Evolutionary conservation across 2,797 vertebrate genomes (phyloP).

Genomic region (Hylomyscus alleni): DNA sequence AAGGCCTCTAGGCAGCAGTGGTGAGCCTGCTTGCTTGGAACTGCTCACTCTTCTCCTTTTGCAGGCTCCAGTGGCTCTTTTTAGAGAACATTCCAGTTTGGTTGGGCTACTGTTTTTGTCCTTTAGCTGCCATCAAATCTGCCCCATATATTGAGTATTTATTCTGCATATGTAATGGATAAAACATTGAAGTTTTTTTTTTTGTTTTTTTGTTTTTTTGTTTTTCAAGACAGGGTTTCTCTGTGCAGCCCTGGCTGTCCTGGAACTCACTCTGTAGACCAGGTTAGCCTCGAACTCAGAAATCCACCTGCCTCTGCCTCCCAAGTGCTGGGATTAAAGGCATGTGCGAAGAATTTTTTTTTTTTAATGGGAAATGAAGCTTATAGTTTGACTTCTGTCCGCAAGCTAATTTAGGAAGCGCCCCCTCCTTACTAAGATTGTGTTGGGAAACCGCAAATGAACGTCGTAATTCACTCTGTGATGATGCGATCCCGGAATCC

Average conservation of each 20-base stretch:
- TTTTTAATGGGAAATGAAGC: neutral
- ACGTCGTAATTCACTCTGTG: neutral
- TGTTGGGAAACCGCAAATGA: neutral
- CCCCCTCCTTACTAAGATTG: neutral
- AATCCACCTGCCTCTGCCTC: too few species aligned
- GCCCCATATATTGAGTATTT: neutral
- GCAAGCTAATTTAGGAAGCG: slow-evolving; percentile 11
- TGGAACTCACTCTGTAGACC: too few species aligned
- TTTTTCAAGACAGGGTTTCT: too few species aligned
- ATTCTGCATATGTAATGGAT: neutral
- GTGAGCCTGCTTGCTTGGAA: neutral
- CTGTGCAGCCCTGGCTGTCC: too few species aligned
- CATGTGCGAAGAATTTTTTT: neutral
- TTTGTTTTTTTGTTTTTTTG: neutral
- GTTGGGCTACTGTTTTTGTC: neutral
- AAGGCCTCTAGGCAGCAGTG: slow-evolving; percentile 76
- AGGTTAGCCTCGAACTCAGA: too few species aligned
- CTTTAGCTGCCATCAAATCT: neutral
- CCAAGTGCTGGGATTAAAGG: too few species aligned
- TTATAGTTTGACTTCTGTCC: neutral
- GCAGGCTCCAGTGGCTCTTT: neutral
- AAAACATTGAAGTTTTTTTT: neutral
- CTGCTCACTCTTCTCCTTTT: slow-evolving; percentile 13
- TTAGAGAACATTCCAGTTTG: slow-evolving; percentile 36
- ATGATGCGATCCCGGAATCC: neutral